Base-by-base conservation (phyloP, 1,140 invertebrate species). In the Pseudomyrmex pallidus region DNA sequence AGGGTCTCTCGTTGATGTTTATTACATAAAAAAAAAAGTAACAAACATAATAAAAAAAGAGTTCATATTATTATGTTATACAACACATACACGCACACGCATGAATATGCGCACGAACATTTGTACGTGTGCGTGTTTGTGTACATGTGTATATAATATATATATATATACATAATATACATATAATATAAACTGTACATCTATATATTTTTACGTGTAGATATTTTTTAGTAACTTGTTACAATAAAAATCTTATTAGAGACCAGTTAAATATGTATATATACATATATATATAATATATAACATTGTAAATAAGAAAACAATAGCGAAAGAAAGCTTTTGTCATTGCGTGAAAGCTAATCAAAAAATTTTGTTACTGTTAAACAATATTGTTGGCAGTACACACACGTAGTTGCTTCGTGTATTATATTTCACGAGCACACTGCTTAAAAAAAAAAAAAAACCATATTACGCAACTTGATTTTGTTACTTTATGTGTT, bases 201-300 rank as follows among this genome's bases (percentile, higher is more conserved):
- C 35, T 35, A 35, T 90, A 87, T 90, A 89, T 90, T 88, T 91
- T 91, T 91, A 90, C 87, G 85, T 91, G 89, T 92, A 92, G 91
- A 92, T 92, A 92, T 92, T 92, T 92, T 92, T 90, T 92, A 87
- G 90, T 91, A 92, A 90, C 80, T 91, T 90, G 87, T 91, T 92
- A 90, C 25, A 82, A 61, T 89, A 35, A 35, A 89, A 89, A 89
- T 82, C 56, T 70, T 35, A 89, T 67, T 86, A 86, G 83, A 83
- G 9, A 35, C 35, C 63, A 85, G 84, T 84, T 88, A 80, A 88
- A 61, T 73, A 54, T 74, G 74, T 72, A 73, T 12, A 87, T 76
- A 86, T 70, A 85, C 70, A 77, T 63, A 85, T 83, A 70, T 80
- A 82, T 78, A 72, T 85, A 87, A 83, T 63, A 74, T 61, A 77